Conservation (phyloP, 2,113 vertebrate species). For the Myrmophylax atrothorax region DNA sequence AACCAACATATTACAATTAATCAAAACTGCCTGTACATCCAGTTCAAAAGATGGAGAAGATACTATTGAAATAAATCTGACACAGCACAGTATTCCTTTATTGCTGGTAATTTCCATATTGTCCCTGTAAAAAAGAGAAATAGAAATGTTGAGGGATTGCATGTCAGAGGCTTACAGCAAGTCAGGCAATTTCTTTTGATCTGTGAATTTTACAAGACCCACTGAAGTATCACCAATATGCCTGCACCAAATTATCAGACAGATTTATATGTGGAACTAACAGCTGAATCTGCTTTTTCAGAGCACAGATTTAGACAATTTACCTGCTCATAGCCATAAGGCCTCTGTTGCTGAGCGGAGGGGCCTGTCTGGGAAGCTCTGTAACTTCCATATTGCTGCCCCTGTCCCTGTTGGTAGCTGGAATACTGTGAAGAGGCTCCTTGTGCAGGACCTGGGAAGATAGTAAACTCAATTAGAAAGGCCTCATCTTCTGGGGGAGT, state of each 20-base stretch:
- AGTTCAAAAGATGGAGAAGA: constrained; percentile 41
- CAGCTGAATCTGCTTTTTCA: neutral
- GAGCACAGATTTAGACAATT: neutral
- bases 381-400: constrained; percentile 90
- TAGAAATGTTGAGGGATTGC: neutral
- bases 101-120: constrained; percentile 95
- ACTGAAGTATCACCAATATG: neutral
- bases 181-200: neutral
- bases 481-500: neutral
- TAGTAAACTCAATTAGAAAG: neutral
- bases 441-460: constrained; percentile 81
- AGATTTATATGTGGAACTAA: neutral
- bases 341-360: constrained; percentile 87
- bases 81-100: constrained; percentile 61
- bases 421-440: constrained; percentile 90
- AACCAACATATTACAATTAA: constrained; percentile 62
- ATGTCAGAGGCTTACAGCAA: neutral
- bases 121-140: constrained; percentile 79
- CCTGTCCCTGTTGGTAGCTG: constrained; percentile 92
- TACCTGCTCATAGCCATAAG: constrained; percentile 95
- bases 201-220: neutral
- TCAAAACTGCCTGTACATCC: constrained; percentile 62
- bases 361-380: constrained; percentile 86
- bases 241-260: neutral
- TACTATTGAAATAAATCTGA: constrained; percentile 43